Base-by-base conservation (phyloP, 2,888 invertebrate genomes). In the Scrobipalpa costella region DNA sequence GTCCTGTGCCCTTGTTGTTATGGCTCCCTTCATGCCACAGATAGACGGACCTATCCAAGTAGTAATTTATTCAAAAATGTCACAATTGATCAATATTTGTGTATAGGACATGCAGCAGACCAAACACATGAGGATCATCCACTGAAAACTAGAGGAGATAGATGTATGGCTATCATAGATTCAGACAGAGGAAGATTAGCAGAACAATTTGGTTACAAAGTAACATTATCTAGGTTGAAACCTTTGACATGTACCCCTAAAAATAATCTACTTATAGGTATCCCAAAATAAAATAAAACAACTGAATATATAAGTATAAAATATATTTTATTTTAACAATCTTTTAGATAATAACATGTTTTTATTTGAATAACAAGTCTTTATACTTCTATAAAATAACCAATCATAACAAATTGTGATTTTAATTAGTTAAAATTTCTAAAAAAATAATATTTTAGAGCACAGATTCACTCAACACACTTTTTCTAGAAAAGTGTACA, bases 1-100 rank as follows among this genome's bases (percentile, higher is more conserved):
- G 95, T 98, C 0, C 93, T 97, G 62, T 98, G 97, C 76, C 98
- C 98, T 0, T 99, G 99, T 81, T 98, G 98, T 80, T 98, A 98
- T 86, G 98, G 98, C 0, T 95, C 95, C 2, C 93, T 98, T 13
- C 95, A 95, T 83, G 93, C 95, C 67, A 97, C 97, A 73, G 95
- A 96, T 71, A 94, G 95, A 70, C 89, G 98, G 57, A 88, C 90
- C 0, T 98, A 98, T 85, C 98, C 98, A 0, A 92, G 96, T 68
- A 98, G 98, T 83, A 77, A 80, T n/a, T 80, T 80, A 49, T 95
- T 95, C 72, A 88, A 83, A 27, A 70, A 78, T 49, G 77, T 92
- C 2, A 81, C 92, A 1, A 72, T 88, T 63, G 90, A 93, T 67
- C 95, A 96, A 74, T 98, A 96, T 83, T 88, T 97, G 67, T 94